Conservation (phyloP, 2,113 vertebrate genomes). For the Ploceus nigricollis region DNA sequence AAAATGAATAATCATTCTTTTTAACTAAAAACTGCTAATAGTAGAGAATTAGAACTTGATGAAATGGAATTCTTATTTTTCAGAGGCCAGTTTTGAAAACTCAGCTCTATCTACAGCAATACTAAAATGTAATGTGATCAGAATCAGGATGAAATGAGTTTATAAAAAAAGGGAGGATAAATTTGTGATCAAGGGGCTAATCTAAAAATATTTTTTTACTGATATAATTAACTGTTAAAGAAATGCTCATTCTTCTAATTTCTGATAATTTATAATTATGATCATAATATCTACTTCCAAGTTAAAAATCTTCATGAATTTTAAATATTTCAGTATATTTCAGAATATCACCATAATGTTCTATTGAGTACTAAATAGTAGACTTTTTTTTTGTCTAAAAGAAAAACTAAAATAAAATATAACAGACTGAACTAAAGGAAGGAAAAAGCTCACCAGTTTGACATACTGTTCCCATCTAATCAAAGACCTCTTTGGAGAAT, state of each 20-base stretch:
- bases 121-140: neutral
- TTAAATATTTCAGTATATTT: neutral
- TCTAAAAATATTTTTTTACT: neutral
- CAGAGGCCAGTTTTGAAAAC: neutral
- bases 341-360: neutral
- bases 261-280: neutral
- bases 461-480: neutral
- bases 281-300: neutral
- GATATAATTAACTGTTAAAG: neutral
- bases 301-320: neutral
- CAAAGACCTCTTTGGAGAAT: neutral
- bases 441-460: neutral
- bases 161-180: neutral
- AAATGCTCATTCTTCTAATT: neutral
- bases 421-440: neutral
- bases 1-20: neutral
- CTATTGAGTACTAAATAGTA: neutral
- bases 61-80: neutral
- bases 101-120: neutral
- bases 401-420: neutral
- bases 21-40: neutral
- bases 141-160: neutral
- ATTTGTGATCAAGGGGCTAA: neutral
- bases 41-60: neutral
- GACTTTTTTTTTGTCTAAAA: neutral